A percentile compares a stretch with the other conserved stretches of the same genome.
Conservation (phyloP, 2,797 vertebrate genomes). For the Neomorphus geoffroyi region DNA sequence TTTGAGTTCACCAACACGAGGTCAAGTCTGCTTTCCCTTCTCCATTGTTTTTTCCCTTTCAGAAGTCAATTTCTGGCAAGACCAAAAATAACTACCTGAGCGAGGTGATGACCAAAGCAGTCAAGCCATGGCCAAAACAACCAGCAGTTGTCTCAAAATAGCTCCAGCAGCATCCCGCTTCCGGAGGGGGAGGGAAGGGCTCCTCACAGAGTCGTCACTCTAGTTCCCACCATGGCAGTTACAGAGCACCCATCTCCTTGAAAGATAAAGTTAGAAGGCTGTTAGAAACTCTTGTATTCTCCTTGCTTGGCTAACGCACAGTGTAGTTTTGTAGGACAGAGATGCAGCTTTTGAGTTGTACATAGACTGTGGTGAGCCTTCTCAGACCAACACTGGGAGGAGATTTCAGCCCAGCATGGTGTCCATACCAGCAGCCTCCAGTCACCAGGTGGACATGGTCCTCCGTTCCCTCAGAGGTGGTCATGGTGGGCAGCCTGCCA, state of each 20-base stretch:
- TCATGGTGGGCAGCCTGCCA: too few species aligned
- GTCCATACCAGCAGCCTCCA: background rate
- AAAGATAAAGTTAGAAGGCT: background rate
- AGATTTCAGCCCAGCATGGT: background rate
- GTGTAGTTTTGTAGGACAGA: background rate
- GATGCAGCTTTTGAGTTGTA: background rate
- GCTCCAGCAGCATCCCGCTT: background rate
- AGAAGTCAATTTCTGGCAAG: background rate
- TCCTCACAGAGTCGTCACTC: background rate
- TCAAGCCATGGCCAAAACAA: conserved; percentile 1
- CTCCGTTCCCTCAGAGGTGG: too few species aligned
- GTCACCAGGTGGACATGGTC: background rate
- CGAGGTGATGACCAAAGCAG: background rate
- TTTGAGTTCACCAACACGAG: background rate
- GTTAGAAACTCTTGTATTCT: background rate
- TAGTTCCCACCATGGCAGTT: background rate
- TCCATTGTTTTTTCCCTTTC: background rate
- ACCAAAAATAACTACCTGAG: conserved; percentile 2
- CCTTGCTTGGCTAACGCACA: background rate
- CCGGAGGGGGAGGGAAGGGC: background rate
- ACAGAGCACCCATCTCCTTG: background rate
- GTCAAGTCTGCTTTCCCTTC: background rate
- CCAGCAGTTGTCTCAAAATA: background rate
- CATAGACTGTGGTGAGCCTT: background rate
- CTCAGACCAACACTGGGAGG: background rate